phyloP scores from a whole-genome alignment of 2,113 vertebrate species.

The Aplodontia rufa region DNA sequence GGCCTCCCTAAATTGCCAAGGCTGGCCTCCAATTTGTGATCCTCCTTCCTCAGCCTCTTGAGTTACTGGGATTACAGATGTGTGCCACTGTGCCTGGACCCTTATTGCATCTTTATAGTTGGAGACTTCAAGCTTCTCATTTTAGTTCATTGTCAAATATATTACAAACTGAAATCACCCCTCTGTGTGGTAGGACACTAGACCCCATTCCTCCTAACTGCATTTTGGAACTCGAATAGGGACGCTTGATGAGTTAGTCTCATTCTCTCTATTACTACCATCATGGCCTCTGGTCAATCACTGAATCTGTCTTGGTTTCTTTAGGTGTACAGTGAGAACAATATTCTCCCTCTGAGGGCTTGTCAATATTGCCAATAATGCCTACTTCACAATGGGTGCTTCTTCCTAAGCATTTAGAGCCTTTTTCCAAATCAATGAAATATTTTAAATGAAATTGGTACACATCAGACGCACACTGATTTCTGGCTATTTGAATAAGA shows the following conservation, averaged over 20 bases:
- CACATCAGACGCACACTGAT: not conserved
- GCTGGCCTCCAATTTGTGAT: too few species aligned
- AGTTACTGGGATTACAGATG: too few species aligned
- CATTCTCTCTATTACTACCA: not conserved
- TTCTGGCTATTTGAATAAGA: conserved; percentile 20
- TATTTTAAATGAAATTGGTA: not conserved
- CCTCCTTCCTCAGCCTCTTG: too few species aligned
- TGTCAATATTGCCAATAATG: not conserved
- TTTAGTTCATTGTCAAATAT: not conserved
- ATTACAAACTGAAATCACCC: not conserved
- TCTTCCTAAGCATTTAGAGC: not conserved
- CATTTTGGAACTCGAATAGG: not conserved
- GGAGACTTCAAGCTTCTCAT: not conserved
- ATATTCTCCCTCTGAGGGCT: not conserved
- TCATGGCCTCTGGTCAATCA: not conserved
- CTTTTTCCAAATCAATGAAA: not conserved
- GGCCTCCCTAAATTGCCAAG: too few species aligned
- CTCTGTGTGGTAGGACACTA: not conserved
- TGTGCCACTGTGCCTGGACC: too few species aligned
- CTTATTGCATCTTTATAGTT: not conserved
- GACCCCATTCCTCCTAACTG: not conserved
- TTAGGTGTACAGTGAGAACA: not conserved
- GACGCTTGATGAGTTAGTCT: not conserved
- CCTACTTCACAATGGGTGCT: not conserved
- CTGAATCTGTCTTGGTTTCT: not conserved